These are phyloP conservation scores for Telenomus remus DNA, from an alignment of 1,140 invertebrate genomes.

Conservation along the genomic window DNA sequence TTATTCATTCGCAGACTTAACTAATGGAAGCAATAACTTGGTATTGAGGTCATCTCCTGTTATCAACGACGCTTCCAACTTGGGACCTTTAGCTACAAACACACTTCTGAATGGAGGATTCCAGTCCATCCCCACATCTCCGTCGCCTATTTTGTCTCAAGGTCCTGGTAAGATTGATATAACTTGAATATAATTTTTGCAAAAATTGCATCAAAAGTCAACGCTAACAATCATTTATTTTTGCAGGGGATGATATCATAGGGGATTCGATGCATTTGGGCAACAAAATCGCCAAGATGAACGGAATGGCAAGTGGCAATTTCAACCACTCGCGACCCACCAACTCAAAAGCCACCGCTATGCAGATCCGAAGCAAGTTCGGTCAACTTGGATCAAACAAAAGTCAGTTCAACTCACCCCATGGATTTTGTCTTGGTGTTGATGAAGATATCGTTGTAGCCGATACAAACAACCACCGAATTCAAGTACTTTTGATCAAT, in stretches of 20 bases:
- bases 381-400: constrained; percentile 92
- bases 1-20: constrained; percentile 64
- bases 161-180: constrained; percentile 61
- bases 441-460: constrained; percentile 97
- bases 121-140: constrained; percentile 78
- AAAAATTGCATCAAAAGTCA: constrained; percentile 10
- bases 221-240: background rate
- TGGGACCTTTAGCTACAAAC: constrained; percentile 73
- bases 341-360: constrained; percentile 82
- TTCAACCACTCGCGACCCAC: constrained; percentile 79
- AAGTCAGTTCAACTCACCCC: constrained; percentile 96
- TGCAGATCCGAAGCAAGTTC: constrained; percentile 94
- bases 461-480: constrained; percentile 97
- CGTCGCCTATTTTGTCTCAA: constrained; percentile 79
- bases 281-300: constrained; percentile 64
- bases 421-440: constrained; percentile 95
- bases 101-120: constrained; percentile 76
- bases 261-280: constrained; percentile 70
- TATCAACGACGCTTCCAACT: constrained; percentile 71
- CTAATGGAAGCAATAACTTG: constrained; percentile 65
- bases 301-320: constrained; percentile 71
- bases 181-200: constrained; percentile 2
- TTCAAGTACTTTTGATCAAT: constrained; percentile 86
- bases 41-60: constrained; percentile 76
- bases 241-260: constrained; percentile 68